Conservation (phyloP, 2,113 vertebrate genomes). For the Upupa epops region DNA sequence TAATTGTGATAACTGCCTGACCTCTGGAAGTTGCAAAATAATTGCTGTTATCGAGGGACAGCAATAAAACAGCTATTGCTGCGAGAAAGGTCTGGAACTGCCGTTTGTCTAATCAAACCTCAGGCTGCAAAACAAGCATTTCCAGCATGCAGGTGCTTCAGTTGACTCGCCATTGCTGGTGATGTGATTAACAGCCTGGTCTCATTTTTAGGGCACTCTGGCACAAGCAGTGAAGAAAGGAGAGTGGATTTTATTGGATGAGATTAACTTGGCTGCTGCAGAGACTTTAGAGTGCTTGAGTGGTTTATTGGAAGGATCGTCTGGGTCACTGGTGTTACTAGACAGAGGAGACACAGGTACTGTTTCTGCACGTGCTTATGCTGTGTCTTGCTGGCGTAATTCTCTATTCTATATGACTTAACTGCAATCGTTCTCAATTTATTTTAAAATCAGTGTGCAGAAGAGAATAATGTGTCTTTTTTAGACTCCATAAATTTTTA, state of each 20-base stretch:
- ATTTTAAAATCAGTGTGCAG: no score
- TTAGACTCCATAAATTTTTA: background rate
- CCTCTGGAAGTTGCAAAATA: background rate
- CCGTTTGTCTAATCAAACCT: background rate
- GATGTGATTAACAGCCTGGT: background rate
- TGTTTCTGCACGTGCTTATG: background rate
- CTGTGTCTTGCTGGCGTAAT: background rate
- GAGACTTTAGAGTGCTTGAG: slow-evolving; percentile 96
- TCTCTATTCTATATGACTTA: background rate
- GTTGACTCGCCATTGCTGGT: background rate
- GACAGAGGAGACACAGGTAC: slow-evolving; percentile 96
- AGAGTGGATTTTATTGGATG: slow-evolving; percentile 95
- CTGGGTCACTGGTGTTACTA: slow-evolving; percentile 89
- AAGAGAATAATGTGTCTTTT: background rate
- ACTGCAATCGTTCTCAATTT: no score
- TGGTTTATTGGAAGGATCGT: slow-evolving; percentile 90
- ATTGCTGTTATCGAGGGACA: background rate
- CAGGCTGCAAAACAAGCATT: background rate
- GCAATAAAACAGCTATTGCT: background rate
- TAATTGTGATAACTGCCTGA: background rate
- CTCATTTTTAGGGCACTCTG: slow-evolving; percentile 84
- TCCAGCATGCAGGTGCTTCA: background rate
- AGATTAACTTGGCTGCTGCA: slow-evolving; percentile 95
- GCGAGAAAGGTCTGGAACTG: background rate
- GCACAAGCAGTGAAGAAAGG: slow-evolving; percentile 94